Evolutionary conservation across 2,797 vertebrate species (phyloP), one percentile per base, ranked within the genome.

Genomic region (Rhyacichthys aspro): DNA sequence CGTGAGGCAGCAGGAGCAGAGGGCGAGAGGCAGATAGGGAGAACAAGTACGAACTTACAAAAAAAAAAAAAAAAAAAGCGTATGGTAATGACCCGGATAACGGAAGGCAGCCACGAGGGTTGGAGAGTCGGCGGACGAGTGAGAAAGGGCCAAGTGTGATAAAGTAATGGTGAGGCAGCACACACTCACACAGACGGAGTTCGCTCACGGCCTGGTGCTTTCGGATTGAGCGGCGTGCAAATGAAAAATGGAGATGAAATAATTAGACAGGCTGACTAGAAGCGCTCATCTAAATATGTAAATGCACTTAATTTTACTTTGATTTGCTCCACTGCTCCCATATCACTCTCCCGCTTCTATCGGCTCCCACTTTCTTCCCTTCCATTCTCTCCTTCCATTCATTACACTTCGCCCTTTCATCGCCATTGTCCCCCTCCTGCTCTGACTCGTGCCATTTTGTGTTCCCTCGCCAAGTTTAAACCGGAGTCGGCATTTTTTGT

Each of bases 271-370:
- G 82, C 83, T 87, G 89, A 89, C 87, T 92, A 76, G 84, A 86
- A 87, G 88, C 82, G 67, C 89, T 93, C 87, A 91, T 90, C 90
- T 91, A 90, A 92, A 94, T 92, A 94, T 94, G 92, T 90, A 93
- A 94, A 94, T 94, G 83, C 85, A 79, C 90, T 90, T 93, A 90
- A 92, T 92, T 91, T 92, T 83, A 82, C 89, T 92, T 90, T 92
- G 90, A 93, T 93, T 92, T 90, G 86, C 86, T 87, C 75, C 67
- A 85, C 74, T 88, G 88, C 85, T 62, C 74, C 72, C 78, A 70
- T 88, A 86, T 78, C 75, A 70, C 72, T 81, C 84, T 75, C 60
- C 72, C 38, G 34, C 39, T 70, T 60, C 63, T 53, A 58, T 67
- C 59, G 41, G 68, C 34, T 62, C 57, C 73, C 47, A 57, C 72